These are phyloP conservation scores for Drosophila borealis DNA, from an alignment of 2,888 invertebrate genomes.

Conservation along the genomic window DNA sequence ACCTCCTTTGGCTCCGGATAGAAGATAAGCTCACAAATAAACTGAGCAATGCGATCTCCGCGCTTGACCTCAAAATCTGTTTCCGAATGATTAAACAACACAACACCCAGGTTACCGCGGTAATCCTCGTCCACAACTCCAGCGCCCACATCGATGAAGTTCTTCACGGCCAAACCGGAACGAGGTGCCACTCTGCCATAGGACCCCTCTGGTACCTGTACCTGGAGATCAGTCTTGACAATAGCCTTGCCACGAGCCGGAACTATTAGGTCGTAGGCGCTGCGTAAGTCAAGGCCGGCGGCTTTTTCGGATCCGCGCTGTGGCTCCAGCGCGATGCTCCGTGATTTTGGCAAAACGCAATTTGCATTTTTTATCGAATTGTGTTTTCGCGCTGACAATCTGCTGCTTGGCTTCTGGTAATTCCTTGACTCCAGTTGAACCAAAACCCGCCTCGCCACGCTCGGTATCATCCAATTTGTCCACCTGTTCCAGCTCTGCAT, in stretches of 20 bases:
- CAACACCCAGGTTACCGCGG: slow-evolving; percentile 96
- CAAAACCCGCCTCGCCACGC: slow-evolving; percentile 95
- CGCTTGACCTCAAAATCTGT: slow-evolving; percentile 90
- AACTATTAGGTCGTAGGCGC: slow-evolving; percentile 94
- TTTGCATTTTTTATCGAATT: slow-evolving; percentile 68
- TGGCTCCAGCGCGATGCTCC: slow-evolving; percentile 93
- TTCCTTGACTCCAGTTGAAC: slow-evolving; percentile 91
- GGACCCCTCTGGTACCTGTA: slow-evolving; percentile 95
- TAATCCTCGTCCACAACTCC: slow-evolving; percentile 98
- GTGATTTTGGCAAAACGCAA: slow-evolving; percentile 92
- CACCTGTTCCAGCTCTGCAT: slow-evolving; percentile 93
- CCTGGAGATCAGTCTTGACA: slow-evolving; percentile 96
- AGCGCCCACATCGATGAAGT: slow-evolving; percentile 98
- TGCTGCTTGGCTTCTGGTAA: slow-evolving; percentile 55
- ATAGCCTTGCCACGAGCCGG: slow-evolving; percentile 94
- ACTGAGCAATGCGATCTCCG: slow-evolving; percentile 98
- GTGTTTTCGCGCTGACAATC: too few relatives aligned
- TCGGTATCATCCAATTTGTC: slow-evolving; percentile 91
- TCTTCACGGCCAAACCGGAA: slow-evolving; percentile 96
- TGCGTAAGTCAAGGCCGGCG: slow-evolving; percentile 94
- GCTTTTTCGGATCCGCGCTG: slow-evolving; percentile 93
- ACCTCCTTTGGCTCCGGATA: slow-evolving; percentile 94
- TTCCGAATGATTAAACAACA: slow-evolving; percentile 97
- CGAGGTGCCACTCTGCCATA: slow-evolving; percentile 98
- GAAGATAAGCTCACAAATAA: slow-evolving; percentile 96